Conservation (phyloP, 1,140 invertebrate genomes). For the Babylonia areolata region DNA sequence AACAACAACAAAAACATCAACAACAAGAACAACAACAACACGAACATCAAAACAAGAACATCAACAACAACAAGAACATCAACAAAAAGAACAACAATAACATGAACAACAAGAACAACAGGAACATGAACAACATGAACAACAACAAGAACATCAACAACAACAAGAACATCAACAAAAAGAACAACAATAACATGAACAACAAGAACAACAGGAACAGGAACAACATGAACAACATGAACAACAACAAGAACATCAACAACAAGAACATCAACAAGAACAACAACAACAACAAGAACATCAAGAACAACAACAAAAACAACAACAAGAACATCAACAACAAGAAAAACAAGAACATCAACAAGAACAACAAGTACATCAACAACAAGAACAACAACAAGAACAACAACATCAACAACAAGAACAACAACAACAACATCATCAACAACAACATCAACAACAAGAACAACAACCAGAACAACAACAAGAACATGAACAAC, state of each 20-base stretch:
- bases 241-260: background rate
- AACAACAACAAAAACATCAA: no score
- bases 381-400: background rate
- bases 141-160: background rate
- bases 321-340: no score
- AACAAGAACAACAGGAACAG: conserved; percentile 66
- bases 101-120: no score
- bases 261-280: background rate
- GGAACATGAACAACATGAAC: background rate
- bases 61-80: no score
- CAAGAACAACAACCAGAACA: no score
- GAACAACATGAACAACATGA: conserved; percentile 9
- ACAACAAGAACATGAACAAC: no score
- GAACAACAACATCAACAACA: background rate
- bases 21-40: no score
- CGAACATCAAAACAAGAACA: no score
- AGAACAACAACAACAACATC: background rate
- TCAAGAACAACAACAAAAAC: background rate
- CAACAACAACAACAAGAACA: background rate
- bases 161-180: background rate
- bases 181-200: no score
- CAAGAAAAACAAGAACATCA: no score
- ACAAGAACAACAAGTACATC: background rate
- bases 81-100: no score
- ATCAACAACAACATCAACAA: conserved; percentile 44